phyloP scores from a whole-genome alignment of 1,140 invertebrate genomes.

The Drosophila repleta region DNA sequence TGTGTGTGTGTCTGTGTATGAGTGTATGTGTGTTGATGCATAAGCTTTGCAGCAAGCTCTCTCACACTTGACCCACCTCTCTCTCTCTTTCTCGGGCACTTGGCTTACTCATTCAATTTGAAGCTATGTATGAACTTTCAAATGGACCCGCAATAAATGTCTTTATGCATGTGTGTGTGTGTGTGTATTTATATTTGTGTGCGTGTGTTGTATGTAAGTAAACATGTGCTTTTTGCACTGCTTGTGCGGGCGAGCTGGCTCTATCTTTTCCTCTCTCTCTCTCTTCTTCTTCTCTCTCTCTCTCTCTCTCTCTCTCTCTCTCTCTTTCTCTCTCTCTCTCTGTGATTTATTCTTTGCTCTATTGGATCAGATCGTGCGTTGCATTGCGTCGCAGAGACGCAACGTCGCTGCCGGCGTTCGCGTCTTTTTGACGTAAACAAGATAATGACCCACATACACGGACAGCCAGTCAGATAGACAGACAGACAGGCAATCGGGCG shows the following conservation, averaged over 20 bases:
- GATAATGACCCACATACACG: constrained; percentile 72
- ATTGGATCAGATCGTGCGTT: constrained; percentile 21
- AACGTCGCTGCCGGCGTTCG: constrained; percentile 15
- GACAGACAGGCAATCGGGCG: constrained; percentile 17
- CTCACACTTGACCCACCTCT: not conserved
- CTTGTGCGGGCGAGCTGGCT: not conserved
- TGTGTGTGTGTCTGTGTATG: too few species aligned
- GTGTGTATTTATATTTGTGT: not conserved
- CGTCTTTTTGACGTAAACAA: constrained; percentile 66
- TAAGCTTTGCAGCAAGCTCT: constrained; percentile 1
- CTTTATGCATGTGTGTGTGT: too few species aligned
- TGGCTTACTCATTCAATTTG: not conserved
- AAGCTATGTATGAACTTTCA: constrained; percentile 12
- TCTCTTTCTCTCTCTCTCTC: not conserved
- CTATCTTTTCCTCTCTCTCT: not conserved
- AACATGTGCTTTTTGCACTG: constrained; percentile 1
- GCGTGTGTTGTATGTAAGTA: not conserved
- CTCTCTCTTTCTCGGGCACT: not conserved
- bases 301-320: too few species aligned
- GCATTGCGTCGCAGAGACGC: constrained; percentile 24
- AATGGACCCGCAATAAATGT: constrained; percentile 3
- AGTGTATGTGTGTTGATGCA: not conserved
- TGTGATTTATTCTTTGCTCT: not conserved
- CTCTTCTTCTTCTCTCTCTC: too few species aligned
- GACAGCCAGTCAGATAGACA: too few species aligned